Evolutionary conservation across 2,888 invertebrate species (phyloP).

Genomic region (Watsonalla binaria): DNA sequence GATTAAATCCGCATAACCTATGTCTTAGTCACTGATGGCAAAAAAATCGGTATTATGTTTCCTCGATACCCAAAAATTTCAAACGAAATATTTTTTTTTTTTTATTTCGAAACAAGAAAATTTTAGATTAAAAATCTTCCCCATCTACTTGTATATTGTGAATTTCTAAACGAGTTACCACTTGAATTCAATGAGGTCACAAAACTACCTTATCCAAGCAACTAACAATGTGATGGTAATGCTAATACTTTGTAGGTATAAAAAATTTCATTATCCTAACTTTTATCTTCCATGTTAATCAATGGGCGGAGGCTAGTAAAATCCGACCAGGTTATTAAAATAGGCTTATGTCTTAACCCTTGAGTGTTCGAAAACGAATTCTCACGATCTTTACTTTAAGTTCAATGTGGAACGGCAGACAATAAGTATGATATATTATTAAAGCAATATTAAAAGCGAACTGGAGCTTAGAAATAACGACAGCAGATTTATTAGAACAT

Average conservation of each 20-base stretch:
- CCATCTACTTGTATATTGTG: too few species aligned
- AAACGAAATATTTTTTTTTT: too few species aligned
- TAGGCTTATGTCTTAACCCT: slow-evolving; percentile 2
- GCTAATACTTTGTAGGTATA: slow-evolving; percentile 37
- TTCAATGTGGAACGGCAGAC: slow-evolving; percentile 7
- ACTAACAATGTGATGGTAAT: slow-evolving; percentile 69
- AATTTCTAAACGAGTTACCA: not conserved
- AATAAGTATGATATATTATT: not conserved
- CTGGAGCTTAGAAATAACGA: slow-evolving; percentile 54
- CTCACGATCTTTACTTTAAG: slow-evolving; percentile 10
- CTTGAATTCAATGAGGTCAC: slow-evolving; percentile 17
- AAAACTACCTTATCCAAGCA: slow-evolving; percentile 29
- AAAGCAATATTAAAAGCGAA: slow-evolving; percentile 41
- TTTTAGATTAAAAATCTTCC: too few species aligned
- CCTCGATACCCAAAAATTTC: too few species aligned
- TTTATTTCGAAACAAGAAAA: too few species aligned
- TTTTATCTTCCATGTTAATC: slow-evolving; percentile 69
- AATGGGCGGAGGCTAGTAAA: slow-evolving; percentile 63
- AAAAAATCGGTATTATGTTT: too few species aligned
- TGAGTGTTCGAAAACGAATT: slow-evolving; percentile 11
- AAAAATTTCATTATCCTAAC: slow-evolving; percentile 68
- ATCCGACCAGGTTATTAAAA: slow-evolving; percentile 12
- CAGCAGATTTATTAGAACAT: slow-evolving; percentile 61
- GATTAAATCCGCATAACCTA: too few species aligned
- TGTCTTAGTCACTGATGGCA: too few species aligned